A percentile compares a stretch with the other conserved stretches of the same genome.
phyloP scores from a whole-genome alignment of 2,888 invertebrate species.

The Xylophagus ater region DNA sequence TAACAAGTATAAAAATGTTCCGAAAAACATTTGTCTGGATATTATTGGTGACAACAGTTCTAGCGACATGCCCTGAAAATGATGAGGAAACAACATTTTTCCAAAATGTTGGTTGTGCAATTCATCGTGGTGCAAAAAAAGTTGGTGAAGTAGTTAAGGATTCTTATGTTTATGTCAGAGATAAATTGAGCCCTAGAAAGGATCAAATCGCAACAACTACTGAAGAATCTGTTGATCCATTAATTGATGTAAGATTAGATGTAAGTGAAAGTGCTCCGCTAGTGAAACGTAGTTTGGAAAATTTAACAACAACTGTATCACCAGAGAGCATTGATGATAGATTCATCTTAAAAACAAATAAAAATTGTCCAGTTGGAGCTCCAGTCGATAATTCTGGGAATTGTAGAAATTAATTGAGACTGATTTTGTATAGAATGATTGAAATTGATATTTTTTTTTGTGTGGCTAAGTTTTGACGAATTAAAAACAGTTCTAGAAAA shows the following conservation, averaged over 20 bases:
- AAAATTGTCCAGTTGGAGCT: conserved; percentile 3
- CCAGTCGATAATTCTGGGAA: conserved; percentile 3
- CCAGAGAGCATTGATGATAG: conserved; percentile 3
- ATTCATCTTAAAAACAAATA: conserved; percentile 7
- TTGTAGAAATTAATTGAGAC: no score
- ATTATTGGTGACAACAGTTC: not conserved
- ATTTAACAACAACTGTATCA: no score
- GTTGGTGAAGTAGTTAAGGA: conserved; percentile 28
- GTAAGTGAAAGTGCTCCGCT: not conserved
- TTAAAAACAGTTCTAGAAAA: no score
- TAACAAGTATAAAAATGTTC: no score
- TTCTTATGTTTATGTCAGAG: conserved; percentile 6
- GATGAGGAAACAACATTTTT: not conserved
- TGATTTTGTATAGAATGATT: no score
- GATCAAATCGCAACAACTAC: no score
- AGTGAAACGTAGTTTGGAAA: not conserved
- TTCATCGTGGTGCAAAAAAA: conserved; percentile 28
- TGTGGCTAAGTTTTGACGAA: no score
- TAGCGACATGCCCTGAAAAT: not conserved
- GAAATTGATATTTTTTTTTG: no score
- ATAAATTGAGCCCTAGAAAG: no score
- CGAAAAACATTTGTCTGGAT: no score
- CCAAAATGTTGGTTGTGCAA: conserved; percentile 27
- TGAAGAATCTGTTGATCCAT: no score
- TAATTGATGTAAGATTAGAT: no score